Base-by-base conservation (phyloP, 2,888 invertebrate genomes). In the Apodemia duryi region DNA sequence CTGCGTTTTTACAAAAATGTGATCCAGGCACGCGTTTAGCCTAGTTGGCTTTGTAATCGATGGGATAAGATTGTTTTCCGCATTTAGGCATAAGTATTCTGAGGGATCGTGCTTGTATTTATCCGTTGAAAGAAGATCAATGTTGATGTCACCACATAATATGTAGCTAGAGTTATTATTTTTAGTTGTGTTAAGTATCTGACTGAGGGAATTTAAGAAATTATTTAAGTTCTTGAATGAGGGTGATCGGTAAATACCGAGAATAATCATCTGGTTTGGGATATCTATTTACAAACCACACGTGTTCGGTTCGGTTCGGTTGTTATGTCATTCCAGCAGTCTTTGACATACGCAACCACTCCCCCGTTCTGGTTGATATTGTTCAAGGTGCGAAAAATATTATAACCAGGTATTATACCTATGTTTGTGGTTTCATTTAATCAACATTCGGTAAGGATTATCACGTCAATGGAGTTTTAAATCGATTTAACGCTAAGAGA, bases 291-390 rank as follows among this genome's bases (percentile, higher is more conserved):
- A 6, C 13, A 65, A 41, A 13, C 49, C 46, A 13, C 51, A 49
- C 11, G 66, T 64, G 9, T 52, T 62, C n/a, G n/a, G n/a, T n/a
- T n/a, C 2, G 52, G 43, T 41, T 65, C 54, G n/a, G 11, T 32
- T 28, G 32, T 28, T 38, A 35, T 28, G 13, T 43, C 6, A 35
- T 51, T 62, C 62, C 52, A 65, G 52, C 13, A 35, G 52, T 62
- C 43, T 28, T 29, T 65, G 35, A 65, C 66, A 63, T 64, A 65
- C 43, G 67, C 67, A 66, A 62, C 67, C 28, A 63, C 62, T 52
- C 28, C 68, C 62, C 68, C 66, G 63, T 62, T 64, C 11, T 61
- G 64, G 61, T 66, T 61, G 63, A 54, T n/a, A 29, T 62, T 61
- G 21, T 51, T 62, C 5, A 3, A 43, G 28, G 62, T 62, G 10